Evolutionary conservation across 2,797 vertebrate genomes (phyloP).

Genomic region (Lindbergichthys nudifrons): DNA sequence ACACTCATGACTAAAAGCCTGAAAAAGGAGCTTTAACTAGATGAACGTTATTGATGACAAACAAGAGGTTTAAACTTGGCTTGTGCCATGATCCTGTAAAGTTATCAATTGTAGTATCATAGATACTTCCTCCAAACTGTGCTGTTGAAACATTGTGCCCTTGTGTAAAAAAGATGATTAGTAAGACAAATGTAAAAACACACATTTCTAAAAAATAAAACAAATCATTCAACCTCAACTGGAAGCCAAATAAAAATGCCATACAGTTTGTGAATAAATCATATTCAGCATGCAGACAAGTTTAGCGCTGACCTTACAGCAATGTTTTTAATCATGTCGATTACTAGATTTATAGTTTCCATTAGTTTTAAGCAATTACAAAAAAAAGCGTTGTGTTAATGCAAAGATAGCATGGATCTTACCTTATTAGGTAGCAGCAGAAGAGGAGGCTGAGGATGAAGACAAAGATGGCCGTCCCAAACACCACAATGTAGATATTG

Average conservation of each 20-base stretch:
- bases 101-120: conserved; percentile 53
- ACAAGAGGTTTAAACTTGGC: conserved; percentile 16
- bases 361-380: conserved; percentile 13
- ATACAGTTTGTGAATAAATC: conserved; percentile 35
- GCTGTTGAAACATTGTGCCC: conserved; percentile 70
- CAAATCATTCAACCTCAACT: background rate
- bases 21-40: conserved; percentile 9
- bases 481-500: conserved; percentile 99
- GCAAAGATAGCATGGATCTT: conserved; percentile 61
- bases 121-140: conserved; percentile 78
- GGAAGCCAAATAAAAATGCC: conserved; percentile 38
- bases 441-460: conserved; percentile 99
- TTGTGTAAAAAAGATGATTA: conserved; percentile 43
- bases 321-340: background rate
- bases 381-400: conserved; percentile 19
- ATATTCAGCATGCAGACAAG: background rate
- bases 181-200: conserved; percentile 32
- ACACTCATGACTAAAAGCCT: background rate
- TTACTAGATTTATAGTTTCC: background rate
- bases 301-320: background rate
- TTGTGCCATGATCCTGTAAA: conserved; percentile 64
- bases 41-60: conserved; percentile 20
- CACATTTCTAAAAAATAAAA: conserved; percentile 27
- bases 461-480: conserved; percentile 98
- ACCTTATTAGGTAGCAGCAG: conserved; percentile 99